Percentiles rank a stretch among this genome's conserved stretches.
Evolutionary conservation across 1,140 invertebrate species (phyloP).

Genomic region (Pygmarrhopalites habei): DNA sequence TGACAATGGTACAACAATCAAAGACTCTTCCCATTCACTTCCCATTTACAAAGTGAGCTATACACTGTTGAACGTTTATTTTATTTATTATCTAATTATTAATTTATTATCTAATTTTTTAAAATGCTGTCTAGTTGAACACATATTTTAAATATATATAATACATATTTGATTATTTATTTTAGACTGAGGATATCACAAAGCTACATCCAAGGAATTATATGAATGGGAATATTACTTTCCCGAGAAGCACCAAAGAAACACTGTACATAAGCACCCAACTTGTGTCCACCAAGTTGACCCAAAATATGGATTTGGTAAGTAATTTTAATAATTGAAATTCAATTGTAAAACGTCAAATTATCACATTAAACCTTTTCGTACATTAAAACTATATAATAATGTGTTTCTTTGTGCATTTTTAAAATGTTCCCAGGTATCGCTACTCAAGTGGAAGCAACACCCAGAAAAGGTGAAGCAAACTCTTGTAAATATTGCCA

Average conservation of each 20-base stretch:
- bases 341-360: no score
- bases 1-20: slow-evolving; percentile 71
- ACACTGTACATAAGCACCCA: slow-evolving; percentile 71
- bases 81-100: no score
- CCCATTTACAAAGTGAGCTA: slow-evolving; percentile 90
- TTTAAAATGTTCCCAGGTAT: no score
- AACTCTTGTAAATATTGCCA: slow-evolving; percentile 68
- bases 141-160: no score
- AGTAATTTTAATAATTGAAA: slow-evolving; percentile 35
- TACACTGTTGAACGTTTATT: no score
- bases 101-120: no score
- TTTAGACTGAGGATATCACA: slow-evolving; percentile 68
- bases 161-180: no score
- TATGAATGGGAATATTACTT: slow-evolving; percentile 45
- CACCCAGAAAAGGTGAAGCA: slow-evolving; percentile 59
- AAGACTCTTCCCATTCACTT: slow-evolving; percentile 78
- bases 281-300: slow-evolving; percentile 88
- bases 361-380: neutral
- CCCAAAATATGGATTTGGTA: slow-evolving; percentile 88
- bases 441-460: slow-evolving; percentile 81
- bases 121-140: no score
- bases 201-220: slow-evolving; percentile 21
- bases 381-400: neutral
- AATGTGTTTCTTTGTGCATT: neutral
- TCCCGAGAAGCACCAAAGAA: slow-evolving; percentile 75